Percentiles rank a stretch among this genome's conserved stretches.
Evolutionary conservation across 2,888 invertebrate genomes (phyloP).

Genomic region (Oxytorus armatus): DNA sequence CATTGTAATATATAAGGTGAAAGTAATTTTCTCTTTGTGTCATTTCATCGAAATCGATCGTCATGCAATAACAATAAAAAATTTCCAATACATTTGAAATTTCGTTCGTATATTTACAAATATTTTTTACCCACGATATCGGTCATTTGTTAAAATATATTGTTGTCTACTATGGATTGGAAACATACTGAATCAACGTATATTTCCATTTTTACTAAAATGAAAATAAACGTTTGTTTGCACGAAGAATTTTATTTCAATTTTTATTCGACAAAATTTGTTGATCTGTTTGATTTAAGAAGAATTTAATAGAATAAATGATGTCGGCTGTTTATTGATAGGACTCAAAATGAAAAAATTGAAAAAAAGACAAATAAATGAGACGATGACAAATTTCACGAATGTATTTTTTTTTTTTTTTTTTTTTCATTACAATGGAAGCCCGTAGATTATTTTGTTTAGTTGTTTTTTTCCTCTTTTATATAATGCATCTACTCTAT

Average conservation of each 20-base stretch:
- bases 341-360: not conserved
- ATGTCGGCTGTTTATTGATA: conserved; percentile 21
- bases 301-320: no score
- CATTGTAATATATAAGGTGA: conserved; percentile 3
- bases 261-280: no score
- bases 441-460: conserved; percentile 78
- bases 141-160: no score
- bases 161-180: no score
- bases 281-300: no score
- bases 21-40: conserved; percentile 52
- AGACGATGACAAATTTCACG: conserved; percentile 74
- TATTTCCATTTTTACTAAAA: no score
- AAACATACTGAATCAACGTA: no score
- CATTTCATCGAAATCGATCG: conserved; percentile 1
- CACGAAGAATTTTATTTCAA: no score
- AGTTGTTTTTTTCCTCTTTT: conserved; percentile 32
- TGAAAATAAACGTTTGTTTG: no score
- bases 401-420: conserved; percentile 75
- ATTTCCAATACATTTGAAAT: no score
- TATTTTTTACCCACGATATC: not conserved
- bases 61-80: not conserved
- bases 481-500: conserved; percentile 58
- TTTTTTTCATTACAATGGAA: conserved; percentile 76
- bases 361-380: conserved; percentile 26
- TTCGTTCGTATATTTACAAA: no score